Conservation (phyloP, 2,797 vertebrate species). For the Pipistrellus pygmaeus region DNA sequence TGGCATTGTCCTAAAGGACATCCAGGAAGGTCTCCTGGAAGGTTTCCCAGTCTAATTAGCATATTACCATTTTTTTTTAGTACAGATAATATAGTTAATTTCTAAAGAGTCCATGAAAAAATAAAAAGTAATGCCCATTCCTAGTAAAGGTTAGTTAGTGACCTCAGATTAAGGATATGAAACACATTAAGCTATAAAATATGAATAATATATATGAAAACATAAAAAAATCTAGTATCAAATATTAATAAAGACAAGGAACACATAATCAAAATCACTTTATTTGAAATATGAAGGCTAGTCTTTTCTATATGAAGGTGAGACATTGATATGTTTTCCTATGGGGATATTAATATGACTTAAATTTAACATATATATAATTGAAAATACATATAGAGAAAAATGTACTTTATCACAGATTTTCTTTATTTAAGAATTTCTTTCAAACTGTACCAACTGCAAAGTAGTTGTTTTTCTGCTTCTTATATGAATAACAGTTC, state of each 20-base stretch:
- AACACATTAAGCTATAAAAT: background rate
- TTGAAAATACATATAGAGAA: conserved; percentile 29
- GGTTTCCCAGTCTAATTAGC: too few relatives aligned
- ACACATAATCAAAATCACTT: background rate
- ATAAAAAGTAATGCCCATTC: background rate
- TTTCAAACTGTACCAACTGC: background rate
- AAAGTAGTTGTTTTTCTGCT: background rate
- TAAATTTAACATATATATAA: conserved; percentile 71
- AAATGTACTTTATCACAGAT: background rate
- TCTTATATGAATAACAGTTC: conserved; percentile 11
- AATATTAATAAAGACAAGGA: background rate
- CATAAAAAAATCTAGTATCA: background rate
- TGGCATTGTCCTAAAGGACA: too few relatives aligned
- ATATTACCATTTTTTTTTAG: too few relatives aligned
- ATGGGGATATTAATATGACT: background rate
- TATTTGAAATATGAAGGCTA: background rate
- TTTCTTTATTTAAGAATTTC: background rate
- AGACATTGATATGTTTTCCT: conserved; percentile 51
- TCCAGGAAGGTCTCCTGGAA: too few relatives aligned
- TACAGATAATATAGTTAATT: background rate
- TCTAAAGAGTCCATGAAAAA: background rate
- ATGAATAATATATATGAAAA: background rate
- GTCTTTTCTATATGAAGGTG: background rate
- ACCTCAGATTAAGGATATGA: background rate
- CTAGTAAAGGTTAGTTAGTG: background rate